A percentile compares a stretch with the other conserved stretches of the same genome.
phyloP scores from a whole-genome alignment of 2,888 invertebrate genomes.

The Drosophila nigritarsus region DNA sequence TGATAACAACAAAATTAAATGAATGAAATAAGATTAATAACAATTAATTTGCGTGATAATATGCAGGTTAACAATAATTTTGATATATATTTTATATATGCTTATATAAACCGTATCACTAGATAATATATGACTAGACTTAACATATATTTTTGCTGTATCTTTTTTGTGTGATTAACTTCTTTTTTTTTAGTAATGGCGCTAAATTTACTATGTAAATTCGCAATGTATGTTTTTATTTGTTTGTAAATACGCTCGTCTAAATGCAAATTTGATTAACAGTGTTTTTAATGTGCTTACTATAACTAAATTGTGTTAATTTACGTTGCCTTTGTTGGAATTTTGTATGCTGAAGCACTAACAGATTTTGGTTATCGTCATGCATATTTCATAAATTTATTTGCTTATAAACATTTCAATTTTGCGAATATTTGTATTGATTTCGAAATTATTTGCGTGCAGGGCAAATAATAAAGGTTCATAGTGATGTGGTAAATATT shows the following conservation, averaged over 20 bases:
- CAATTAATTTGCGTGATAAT: slow-evolving; percentile 25
- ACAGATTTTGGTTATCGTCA: background rate
- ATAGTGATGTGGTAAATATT: slow-evolving; percentile 38
- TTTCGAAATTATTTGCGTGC: slow-evolving; percentile 47
- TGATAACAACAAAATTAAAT: slow-evolving; percentile 7
- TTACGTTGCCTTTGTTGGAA: slow-evolving; percentile 33
- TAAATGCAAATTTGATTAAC: slow-evolving; percentile 83
- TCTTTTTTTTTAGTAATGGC: slow-evolving; percentile 25
- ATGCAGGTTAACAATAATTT: slow-evolving; percentile 20
- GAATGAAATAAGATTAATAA: slow-evolving; percentile 25
- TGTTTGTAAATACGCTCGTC: slow-evolving; percentile 59
- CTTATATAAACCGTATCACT: slow-evolving; percentile 37
- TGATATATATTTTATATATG: slow-evolving; percentile 2
- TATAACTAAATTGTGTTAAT: slow-evolving; percentile 56
- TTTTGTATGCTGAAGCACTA: slow-evolving; percentile 33
- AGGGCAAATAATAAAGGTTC: slow-evolving; percentile 28
- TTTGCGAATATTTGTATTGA: slow-evolving; percentile 37
- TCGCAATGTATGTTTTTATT: slow-evolving; percentile 56
- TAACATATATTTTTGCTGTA: slow-evolving; percentile 35
- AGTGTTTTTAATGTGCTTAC: slow-evolving; percentile 43
- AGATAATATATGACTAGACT: slow-evolving; percentile 59
- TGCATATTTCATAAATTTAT: slow-evolving; percentile 39
- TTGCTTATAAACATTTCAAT: slow-evolving; percentile 27
- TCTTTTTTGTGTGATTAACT: slow-evolving; percentile 12
- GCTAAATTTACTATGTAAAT: slow-evolving; percentile 79